Percentiles rank a stretch among this genome's conserved stretches.
Evolutionary conservation across 2,888 invertebrate species (phyloP).

Genomic region (Bhutanitis thaidina): DNA sequence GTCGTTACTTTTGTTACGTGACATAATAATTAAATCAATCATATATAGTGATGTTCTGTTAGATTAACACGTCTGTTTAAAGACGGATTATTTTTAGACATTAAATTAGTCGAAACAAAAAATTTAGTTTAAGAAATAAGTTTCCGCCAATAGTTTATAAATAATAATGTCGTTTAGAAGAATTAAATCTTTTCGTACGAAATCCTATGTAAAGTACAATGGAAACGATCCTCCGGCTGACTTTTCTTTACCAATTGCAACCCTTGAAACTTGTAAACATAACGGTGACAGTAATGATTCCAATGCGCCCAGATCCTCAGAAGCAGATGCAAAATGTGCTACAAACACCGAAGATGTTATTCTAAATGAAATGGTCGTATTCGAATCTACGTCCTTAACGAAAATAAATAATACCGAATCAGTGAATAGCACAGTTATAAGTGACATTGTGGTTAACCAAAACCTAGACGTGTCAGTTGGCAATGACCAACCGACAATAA

Average conservation of each 20-base stretch:
- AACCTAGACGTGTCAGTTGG: background rate
- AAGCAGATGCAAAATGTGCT: slow-evolving; percentile 24
- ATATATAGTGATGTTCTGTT: background rate
- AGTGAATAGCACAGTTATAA: slow-evolving; percentile 1
- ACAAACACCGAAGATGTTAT: slow-evolving; percentile 27
- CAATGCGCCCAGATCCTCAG: background rate
- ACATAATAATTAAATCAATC: slow-evolving; percentile 1
- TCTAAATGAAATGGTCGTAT: background rate
- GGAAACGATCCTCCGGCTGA: slow-evolving; percentile 15
- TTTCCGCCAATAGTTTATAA: background rate
- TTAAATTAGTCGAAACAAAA: background rate
- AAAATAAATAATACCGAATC: background rate
- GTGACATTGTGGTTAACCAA: slow-evolving; percentile 11
- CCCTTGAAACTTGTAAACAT: slow-evolving; percentile 23
- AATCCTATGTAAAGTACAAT: slow-evolving; percentile 28
- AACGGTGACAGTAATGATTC: slow-evolving; percentile 21
- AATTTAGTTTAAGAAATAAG: too few species aligned
- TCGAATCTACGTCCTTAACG: background rate
- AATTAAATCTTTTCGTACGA: slow-evolving; percentile 15
- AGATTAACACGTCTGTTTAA: slow-evolving; percentile 8
- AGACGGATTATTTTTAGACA: background rate
- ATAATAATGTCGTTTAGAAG: slow-evolving; percentile 13
- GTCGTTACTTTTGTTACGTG: slow-evolving; percentile 5
- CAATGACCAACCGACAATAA: slow-evolving; percentile 23
- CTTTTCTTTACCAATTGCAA: slow-evolving; percentile 1